Percentiles rank a stretch among this genome's conserved stretches.
Conservation (phyloP, 2,888 invertebrate genomes). For the Lypha dubia region DNA sequence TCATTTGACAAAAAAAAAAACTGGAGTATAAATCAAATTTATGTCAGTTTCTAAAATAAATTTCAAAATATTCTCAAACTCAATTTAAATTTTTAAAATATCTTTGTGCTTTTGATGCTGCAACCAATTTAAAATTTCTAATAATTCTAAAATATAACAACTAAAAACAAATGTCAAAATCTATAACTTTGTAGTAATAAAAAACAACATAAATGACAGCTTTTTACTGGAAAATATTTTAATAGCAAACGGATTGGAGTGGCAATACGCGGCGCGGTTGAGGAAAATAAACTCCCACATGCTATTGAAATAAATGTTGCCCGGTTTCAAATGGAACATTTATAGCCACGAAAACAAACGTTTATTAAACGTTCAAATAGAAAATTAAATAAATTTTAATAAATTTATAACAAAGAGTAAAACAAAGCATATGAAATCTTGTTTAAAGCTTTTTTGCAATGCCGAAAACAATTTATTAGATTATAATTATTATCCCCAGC, state of each 20-base stretch:
- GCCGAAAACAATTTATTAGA: constrained; percentile 48
- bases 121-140: constrained; percentile 9
- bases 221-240: constrained; percentile 30
- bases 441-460: constrained; percentile 46
- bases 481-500: neutral
- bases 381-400: constrained; percentile 51
- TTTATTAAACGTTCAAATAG: constrained; percentile 28
- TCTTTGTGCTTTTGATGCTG: neutral
- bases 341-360: constrained; percentile 40
- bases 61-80: neutral
- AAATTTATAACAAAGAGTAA: constrained; percentile 25
- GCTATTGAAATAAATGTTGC: constrained; percentile 10
- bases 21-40: neutral
- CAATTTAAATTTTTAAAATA: constrained; percentile 14
- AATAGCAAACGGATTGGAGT: neutral
- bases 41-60: neutral
- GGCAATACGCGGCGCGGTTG: neutral
- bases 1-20: neutral
- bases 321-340: constrained; percentile 42
- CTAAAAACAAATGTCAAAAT: constrained; percentile 8
- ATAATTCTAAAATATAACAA: constrained; percentile 15
- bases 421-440: constrained; percentile 11
- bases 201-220: constrained; percentile 9
- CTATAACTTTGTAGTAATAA: constrained; percentile 27
- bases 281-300: constrained; percentile 54